A percentile compares a stretch with the other conserved stretches of the same genome.
Evolutionary conservation across 2,113 vertebrate species (phyloP).

Genomic region (Zosterops hypoxanthus): DNA sequence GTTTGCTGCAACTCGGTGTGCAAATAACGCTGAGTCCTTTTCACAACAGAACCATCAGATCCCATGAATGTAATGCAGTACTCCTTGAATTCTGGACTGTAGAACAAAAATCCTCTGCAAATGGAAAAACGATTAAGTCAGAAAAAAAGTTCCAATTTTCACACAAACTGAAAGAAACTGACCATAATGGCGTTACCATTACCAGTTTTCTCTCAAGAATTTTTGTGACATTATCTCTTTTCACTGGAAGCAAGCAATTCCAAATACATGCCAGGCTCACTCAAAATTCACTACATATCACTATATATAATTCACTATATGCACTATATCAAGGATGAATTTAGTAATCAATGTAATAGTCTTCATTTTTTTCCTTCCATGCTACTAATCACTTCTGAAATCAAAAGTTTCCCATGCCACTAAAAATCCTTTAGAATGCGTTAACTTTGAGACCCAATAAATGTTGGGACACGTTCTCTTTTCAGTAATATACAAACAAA

Average conservation of each 20-base stretch:
- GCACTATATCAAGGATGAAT: not conserved
- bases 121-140: not conserved
- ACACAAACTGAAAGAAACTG: not conserved
- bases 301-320: not conserved
- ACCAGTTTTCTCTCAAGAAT: not conserved
- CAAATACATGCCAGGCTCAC: not conserved
- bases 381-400: not conserved
- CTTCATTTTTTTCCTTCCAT: not conserved
- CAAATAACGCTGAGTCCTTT: slow-evolving; percentile 88
- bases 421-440: not conserved
- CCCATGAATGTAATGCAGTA: slow-evolving; percentile 90
- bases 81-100: slow-evolving; percentile 82
- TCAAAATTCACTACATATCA: not conserved
- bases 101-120: slow-evolving; percentile 85
- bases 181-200: not conserved
- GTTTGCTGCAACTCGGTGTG: slow-evolving; percentile 79
- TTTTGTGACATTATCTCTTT: not conserved
- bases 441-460: not conserved
- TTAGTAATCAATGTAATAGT: not conserved
- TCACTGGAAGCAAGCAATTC: not conserved
- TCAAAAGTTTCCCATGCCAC: not conserved
- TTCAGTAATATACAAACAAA: not conserved
- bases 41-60: slow-evolving; percentile 90
- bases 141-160: not conserved
- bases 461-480: not conserved